Base-by-base conservation (phyloP, 2,888 invertebrate genomes). In the Synanthedon tipuliformis region DNA sequence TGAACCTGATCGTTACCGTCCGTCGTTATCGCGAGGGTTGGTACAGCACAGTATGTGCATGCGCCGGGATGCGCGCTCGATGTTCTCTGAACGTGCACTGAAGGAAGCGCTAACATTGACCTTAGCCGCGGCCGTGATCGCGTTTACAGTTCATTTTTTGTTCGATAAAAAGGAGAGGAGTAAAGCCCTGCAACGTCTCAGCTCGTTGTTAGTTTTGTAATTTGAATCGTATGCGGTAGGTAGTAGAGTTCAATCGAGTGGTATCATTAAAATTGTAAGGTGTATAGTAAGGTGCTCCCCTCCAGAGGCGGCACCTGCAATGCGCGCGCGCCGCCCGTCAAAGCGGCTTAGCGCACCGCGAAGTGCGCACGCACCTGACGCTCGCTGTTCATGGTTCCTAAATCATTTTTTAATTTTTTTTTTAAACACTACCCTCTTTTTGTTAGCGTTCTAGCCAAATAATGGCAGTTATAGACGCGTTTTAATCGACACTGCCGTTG, bases 61-160 rank as follows among this genome's bases (percentile, higher is more conserved):
- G 68, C 68, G 64, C 63, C 71, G 78, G 75, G 86, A 84, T 84
- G 84, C 84, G 85, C 81, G 76, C 83, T 82, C 83, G 83, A 68
- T 81, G 79, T 82, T 80, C 81, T 76, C 87, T 80, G 76, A 83
- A 78, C 84, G 84, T 76, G 77, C 80, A 87, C 87, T 87, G 87
- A 87, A 87, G 87, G 87, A 87, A 87, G 86, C 85, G 80, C 85
- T 86, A 87, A 86, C 86, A 87, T 87, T 87, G 87, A 87, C 87
- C 87, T 87, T 87, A 86, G 82, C 77, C 70, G 78, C 84, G 86
- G 87, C 86, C 87, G 87, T 86, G 87, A 86, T 87, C 87, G 87
- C 86, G 84, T 87, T 87, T 87, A 87, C 87, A 87, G 87, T 87
- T 87, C 86, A 87, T 86, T 87, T 87, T 87, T 87, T 87, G 86